Base-by-base conservation (phyloP, 2,113 vertebrate genomes). In the Pycnonotus jocosus region DNA sequence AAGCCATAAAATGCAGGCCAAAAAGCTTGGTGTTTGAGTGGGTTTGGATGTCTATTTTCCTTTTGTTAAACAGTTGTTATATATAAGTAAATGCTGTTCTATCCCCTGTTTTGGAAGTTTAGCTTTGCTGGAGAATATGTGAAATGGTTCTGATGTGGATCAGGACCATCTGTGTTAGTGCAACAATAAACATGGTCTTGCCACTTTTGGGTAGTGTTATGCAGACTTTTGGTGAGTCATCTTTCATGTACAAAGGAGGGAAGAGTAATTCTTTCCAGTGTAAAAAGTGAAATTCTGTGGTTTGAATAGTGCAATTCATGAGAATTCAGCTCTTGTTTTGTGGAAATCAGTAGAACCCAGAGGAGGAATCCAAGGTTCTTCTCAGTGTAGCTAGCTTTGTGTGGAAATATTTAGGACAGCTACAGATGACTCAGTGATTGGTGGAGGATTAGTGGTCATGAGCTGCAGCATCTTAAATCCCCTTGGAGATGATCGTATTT, bases 211-310 rank as follows among this genome's bases (percentile, higher is more conserved):
- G 31, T 37, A 48, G 48, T 25, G 17, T 48, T 65, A 38, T 22
- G 23, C 53, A 81, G 84, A n/a, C 45, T 76, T 86, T 6, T 22
- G 37, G 61, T 91, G 76, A 93, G 35, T 92, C 69, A 64, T 72
- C 37, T 68, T 74, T 81, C 61, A 38, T n/a, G 65, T 76, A 51
- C 33, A 64, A 47, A 62, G 35, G 44, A 47, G 15, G 6, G 15
- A 86, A 80, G 12, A 51, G 8, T 92, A 77, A 88, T 30, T 54
- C 33, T 93, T 92, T 90, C 86, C 64, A 83, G 44, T 15, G 48
- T 37, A 62, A 95, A 90, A 90, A 93, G 71, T 90, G 65, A 91
- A 90, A 85, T 89, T 79, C 31, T 91, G 57, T n/a, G 72, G 25
- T 61, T 97, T 86, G 40, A 86, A 31, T 40, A 51, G 60, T 37